Evolutionary conservation across 2,888 invertebrate genomes (phyloP).

Genomic region (Oeneis ivallda): DNA sequence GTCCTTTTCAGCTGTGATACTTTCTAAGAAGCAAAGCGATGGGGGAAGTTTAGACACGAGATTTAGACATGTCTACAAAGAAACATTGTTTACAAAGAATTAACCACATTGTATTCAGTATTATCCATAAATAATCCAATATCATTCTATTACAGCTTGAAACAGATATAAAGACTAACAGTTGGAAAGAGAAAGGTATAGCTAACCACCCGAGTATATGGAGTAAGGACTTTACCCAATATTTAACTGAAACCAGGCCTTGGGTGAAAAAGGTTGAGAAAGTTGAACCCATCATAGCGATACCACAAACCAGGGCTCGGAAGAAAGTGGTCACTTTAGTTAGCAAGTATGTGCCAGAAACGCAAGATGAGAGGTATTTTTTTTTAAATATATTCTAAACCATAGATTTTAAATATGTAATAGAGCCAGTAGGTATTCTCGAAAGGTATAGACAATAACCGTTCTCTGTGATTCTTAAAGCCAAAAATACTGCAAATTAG

Average conservation of each 20-base stretch:
- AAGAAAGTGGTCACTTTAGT: conserved; percentile 66
- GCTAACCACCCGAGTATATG: conserved; percentile 75
- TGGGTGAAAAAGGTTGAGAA: conserved; percentile 63
- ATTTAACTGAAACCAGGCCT: conserved; percentile 52
- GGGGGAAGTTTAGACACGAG: too few relatives aligned
- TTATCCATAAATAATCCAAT: background rate
- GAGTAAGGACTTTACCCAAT: conserved; percentile 54
- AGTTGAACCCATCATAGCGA: conserved; percentile 53
- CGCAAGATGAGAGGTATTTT: conserved; percentile 63
- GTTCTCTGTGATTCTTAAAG: too few relatives aligned
- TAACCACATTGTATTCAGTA: too few relatives aligned
- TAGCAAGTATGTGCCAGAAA: conserved; percentile 66
- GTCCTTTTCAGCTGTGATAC: too few relatives aligned
- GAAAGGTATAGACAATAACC: too few relatives aligned
- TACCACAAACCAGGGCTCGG: conserved; percentile 51
- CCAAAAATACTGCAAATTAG: too few relatives aligned
- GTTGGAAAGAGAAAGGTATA: conserved; percentile 63
- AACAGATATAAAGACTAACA: conserved; percentile 54
- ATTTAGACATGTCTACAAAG: too few relatives aligned
- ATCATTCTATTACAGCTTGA: conserved; percentile 46
- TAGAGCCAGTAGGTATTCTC: too few relatives aligned
- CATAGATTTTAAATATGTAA: too few relatives aligned
- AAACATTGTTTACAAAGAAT: too few relatives aligned
- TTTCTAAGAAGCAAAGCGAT: too few relatives aligned
- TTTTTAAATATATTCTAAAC: too few relatives aligned